These are phyloP conservation scores for Hybognathus amarus DNA, from an alignment of 2,797 vertebrate species.

Conservation along the genomic window DNA sequence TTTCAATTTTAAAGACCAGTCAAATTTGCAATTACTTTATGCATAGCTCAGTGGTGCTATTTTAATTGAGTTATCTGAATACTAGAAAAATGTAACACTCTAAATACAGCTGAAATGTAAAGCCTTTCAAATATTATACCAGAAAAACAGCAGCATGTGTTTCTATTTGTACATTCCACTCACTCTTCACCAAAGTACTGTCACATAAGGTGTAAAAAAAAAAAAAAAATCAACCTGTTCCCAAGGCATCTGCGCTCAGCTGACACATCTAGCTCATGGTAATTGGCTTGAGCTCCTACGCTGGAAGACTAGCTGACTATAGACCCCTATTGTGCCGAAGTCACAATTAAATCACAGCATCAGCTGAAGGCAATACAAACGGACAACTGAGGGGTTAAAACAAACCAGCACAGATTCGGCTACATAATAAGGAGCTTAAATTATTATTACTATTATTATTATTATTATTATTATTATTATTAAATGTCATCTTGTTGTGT, in stretches of 20 bases:
- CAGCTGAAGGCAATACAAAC: too few relatives aligned
- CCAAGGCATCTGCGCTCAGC: not conserved
- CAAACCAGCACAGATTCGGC: too few relatives aligned
- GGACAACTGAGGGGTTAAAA: too few relatives aligned
- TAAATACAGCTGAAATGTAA: not conserved
- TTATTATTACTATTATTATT: too few relatives aligned
- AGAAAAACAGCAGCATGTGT: not conserved
- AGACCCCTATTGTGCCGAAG: too few relatives aligned
- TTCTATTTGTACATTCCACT: constrained; percentile 9
- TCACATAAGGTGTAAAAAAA: not conserved
- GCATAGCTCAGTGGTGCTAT: constrained; percentile 63
- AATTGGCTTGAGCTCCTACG: not conserved
- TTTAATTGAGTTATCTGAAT: constrained; percentile 69
- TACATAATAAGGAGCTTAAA: too few relatives aligned
- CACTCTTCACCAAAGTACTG: not conserved
- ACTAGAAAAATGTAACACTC: not conserved
- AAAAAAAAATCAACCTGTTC: not conserved
- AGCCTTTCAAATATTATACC: not conserved
- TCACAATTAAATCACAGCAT: too few relatives aligned
- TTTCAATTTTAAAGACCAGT: constrained; percentile 69
- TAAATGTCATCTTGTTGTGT: too few relatives aligned
- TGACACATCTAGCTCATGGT: constrained; percentile 18
- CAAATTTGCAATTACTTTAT: constrained; percentile 81
- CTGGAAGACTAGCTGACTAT: constrained; percentile 5
- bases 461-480: too few relatives aligned